These are phyloP conservation scores for Elephas maximus DNA, from an alignment of 2,113 vertebrate genomes.

Conservation along the genomic window DNA sequence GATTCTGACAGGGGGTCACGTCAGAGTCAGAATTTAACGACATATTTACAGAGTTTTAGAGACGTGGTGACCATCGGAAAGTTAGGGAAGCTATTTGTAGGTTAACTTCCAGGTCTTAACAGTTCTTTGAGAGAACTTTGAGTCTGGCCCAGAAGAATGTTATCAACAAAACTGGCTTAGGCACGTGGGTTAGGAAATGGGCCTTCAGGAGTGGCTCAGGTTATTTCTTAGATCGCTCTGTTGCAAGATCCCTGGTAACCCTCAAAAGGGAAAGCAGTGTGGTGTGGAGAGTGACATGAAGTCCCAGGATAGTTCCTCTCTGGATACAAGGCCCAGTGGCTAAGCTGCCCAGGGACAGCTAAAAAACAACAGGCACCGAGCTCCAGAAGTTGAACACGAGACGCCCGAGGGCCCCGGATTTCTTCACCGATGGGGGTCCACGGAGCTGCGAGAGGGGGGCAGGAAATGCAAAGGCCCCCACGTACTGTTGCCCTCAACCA, in stretches of 20 bases:
- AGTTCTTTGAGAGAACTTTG: background rate
- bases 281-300: background rate
- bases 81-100: background rate
- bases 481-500: background rate
- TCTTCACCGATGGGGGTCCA: background rate
- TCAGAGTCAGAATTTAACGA: slow-evolving; percentile 83
- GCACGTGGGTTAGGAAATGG: slow-evolving; percentile 51
- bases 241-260: background rate
- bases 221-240: slow-evolving; percentile 55
- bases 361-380: background rate
- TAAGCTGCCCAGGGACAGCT: background rate
- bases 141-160: background rate
- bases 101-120: background rate
- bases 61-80: background rate
- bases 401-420: accelerated
- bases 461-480: background rate
- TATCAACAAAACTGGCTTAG: background rate
- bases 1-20: slow-evolving; percentile 71
- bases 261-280: background rate
- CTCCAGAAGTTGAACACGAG: background rate
- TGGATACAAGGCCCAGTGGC: background rate
- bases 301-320: background rate
- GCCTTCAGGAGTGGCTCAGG: slow-evolving; percentile 20
- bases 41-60: slow-evolving; percentile 67
- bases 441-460: background rate